These are phyloP conservation scores for Stramonita haemastoma DNA, from an alignment of 2,888 invertebrate species.

Conservation along the genomic window DNA sequence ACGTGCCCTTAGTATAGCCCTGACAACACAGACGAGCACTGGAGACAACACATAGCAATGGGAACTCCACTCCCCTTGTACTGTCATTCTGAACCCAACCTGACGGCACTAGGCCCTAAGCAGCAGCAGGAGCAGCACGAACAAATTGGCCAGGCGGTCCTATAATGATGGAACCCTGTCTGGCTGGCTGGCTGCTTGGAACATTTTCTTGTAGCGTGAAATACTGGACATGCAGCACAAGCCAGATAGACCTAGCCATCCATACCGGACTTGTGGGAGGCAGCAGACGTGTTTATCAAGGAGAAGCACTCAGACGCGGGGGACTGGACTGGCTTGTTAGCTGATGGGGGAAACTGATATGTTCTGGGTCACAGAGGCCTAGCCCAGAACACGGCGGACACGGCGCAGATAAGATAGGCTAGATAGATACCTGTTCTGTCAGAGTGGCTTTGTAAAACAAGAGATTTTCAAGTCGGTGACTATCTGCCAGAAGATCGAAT, in stretches of 20 bases:
- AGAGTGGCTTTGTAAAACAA: too few species aligned
- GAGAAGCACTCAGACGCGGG: neutral
- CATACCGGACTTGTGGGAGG: neutral
- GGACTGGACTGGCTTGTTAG: neutral
- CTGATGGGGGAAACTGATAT: neutral
- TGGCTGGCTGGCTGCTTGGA: neutral
- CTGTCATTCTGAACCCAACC: too few species aligned
- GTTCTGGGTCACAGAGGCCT: neutral
- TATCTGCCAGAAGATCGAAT: too few species aligned
- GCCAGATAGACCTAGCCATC: neutral
- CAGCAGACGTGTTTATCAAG: neutral
- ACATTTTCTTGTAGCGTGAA: neutral
- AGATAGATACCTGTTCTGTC: too few species aligned
- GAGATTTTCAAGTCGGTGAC: too few species aligned
- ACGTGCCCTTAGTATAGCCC: too few species aligned
- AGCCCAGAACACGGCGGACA: neutral
- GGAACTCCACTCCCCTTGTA: too few species aligned
- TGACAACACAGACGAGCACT: too few species aligned
- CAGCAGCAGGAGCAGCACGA: too few species aligned
- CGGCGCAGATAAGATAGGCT: too few species aligned
- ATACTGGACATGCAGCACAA: neutral
- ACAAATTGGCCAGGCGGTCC: neutral
- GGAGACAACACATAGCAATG: too few species aligned
- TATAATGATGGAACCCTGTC: neutral
- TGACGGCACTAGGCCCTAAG: too few species aligned